phyloP scores from a whole-genome alignment of 2,113 vertebrate species.

The Gorsachius goisagi region DNA sequence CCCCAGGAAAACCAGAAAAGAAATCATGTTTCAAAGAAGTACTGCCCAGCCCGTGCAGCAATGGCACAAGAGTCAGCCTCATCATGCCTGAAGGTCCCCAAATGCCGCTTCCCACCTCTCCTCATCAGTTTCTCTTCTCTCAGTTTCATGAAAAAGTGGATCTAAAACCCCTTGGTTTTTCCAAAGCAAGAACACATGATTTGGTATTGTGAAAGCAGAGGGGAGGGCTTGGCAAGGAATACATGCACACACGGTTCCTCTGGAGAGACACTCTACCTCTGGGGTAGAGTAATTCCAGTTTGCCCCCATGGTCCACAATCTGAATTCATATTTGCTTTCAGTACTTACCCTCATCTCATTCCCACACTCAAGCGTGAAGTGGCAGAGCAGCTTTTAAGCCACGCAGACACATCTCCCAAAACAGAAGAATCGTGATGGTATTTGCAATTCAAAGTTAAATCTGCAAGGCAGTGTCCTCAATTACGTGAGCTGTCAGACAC shows the following conservation, averaged over 20 bases:
- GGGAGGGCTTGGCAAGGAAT: not conserved
- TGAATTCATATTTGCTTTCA: not conserved
- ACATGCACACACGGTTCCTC: not conserved
- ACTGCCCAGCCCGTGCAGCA: not conserved
- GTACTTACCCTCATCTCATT: not conserved
- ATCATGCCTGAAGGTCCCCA: not conserved
- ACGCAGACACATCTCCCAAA: not conserved
- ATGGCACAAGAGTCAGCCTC: not conserved
- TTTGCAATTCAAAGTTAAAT: slow-evolving; percentile 48
- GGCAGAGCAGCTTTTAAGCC: not conserved
- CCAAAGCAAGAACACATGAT: not conserved
- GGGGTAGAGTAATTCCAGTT: not conserved
- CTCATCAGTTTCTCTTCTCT: not conserved
- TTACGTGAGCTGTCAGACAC: not conserved
- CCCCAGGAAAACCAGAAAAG: not conserved
- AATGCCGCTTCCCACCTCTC: not conserved
- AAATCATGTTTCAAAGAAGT: not conserved
- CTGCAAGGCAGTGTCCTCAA: not conserved
- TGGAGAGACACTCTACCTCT: not conserved
- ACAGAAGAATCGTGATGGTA: not conserved
- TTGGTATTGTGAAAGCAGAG: not conserved
- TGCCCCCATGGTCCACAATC: not conserved
- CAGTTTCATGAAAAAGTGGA: not conserved
- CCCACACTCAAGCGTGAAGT: not conserved
- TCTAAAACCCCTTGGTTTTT: not conserved